A percentile compares a stretch with the other conserved stretches of the same genome.
phyloP scores from a whole-genome alignment of 2,888 invertebrate species.

The Liopterus haemorrhoidalis region DNA sequence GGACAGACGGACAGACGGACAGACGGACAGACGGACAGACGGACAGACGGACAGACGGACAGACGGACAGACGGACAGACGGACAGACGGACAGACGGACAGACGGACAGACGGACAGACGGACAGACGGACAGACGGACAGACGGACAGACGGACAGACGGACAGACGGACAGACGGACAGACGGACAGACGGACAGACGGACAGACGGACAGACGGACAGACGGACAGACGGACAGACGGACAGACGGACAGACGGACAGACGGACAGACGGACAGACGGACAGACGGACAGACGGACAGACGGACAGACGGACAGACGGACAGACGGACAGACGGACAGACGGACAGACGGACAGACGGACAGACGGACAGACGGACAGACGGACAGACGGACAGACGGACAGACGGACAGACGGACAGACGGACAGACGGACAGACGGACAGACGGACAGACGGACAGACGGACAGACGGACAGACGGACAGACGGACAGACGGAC shows the following conservation, averaged over 20 bases:
- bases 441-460: slow-evolving; percentile 12
- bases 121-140: slow-evolving; percentile 16
- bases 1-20: slow-evolving; percentile 16
- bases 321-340: slow-evolving; percentile 25
- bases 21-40: slow-evolving; percentile 17
- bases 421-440: slow-evolving; percentile 15
- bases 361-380: slow-evolving; percentile 24
- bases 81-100: slow-evolving; percentile 16
- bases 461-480: slow-evolving; percentile 15
- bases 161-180: slow-evolving; percentile 19
- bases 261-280: slow-evolving; percentile 22
- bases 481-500: slow-evolving; percentile 24
- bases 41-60: slow-evolving; percentile 16
- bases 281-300: slow-evolving; percentile 25
- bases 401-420: slow-evolving; percentile 18
- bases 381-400: slow-evolving; percentile 24
- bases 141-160: slow-evolving; percentile 18
- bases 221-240: slow-evolving; percentile 20
- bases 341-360: slow-evolving; percentile 25
- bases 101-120: slow-evolving; percentile 16
- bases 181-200: slow-evolving; percentile 20
- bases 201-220: slow-evolving; percentile 20
- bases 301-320: slow-evolving; percentile 25
- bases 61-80: slow-evolving; percentile 16
- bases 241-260: slow-evolving; percentile 20